These are phyloP conservation scores for Dilophus febrilis DNA, from an alignment of 2,888 invertebrate genomes.

Conservation along the genomic window DNA sequence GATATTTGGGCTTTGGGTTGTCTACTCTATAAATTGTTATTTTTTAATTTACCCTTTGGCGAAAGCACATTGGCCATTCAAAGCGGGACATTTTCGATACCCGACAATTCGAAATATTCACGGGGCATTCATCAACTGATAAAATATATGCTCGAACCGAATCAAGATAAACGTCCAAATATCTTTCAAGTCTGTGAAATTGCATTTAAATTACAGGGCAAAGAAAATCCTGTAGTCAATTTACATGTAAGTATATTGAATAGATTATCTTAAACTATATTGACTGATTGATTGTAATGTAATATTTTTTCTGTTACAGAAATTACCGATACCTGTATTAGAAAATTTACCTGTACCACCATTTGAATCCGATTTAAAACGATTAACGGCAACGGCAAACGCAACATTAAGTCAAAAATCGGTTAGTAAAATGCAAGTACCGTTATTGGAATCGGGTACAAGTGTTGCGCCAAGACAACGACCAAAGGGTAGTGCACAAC, in stretches of 20 bases:
- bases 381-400: constrained; percentile 23
- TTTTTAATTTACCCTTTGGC: constrained; percentile 76
- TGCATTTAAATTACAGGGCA: constrained; percentile 51
- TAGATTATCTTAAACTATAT: not conserved
- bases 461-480: constrained; percentile 69
- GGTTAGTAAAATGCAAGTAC: constrained; percentile 28
- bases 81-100: constrained; percentile 71
- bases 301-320: constrained; percentile 32
- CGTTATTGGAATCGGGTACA: constrained; percentile 44
- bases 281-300: not conserved
- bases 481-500: constrained; percentile 47
- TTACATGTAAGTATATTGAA: constrained; percentile 41
- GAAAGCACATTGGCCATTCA: constrained; percentile 87
- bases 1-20: constrained; percentile 88
- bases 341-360: constrained; percentile 47
- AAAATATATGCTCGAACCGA: constrained; percentile 69
- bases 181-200: constrained; percentile 67
- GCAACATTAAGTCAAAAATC: constrained; percentile 26
- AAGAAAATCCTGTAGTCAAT: constrained; percentile 65
- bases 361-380: constrained; percentile 52
- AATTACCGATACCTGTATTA: constrained; percentile 43
- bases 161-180: constrained; percentile 67
- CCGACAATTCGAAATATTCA: constrained; percentile 60
- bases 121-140: constrained; percentile 54
- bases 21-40: constrained; percentile 75